A percentile compares a stretch with the other conserved stretches of the same genome.
Conservation (phyloP, 2,797 vertebrate genomes). For the Cryptoblepharus egeriae region DNA sequence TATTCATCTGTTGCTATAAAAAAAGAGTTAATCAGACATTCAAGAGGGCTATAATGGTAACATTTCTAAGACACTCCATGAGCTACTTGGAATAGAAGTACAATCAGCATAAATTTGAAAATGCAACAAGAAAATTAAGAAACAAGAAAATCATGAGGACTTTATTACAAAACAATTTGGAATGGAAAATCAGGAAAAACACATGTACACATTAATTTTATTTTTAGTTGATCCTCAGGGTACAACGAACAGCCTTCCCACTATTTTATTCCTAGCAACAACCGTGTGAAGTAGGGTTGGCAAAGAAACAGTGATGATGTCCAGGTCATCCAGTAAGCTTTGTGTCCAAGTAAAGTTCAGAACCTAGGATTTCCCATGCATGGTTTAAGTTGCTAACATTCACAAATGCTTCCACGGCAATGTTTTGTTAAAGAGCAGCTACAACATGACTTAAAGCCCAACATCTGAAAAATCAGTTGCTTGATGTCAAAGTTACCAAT, state of each 20-base stretch:
- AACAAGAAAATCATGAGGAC: background rate
- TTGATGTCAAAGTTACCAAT: background rate
- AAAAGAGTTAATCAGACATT: slow-evolving; percentile 9
- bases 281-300: too few relatives aligned
- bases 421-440: background rate
- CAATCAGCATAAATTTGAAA: background rate
- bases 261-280: too few relatives aligned
- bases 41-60: background rate
- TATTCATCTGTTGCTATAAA: slow-evolving; percentile 82
- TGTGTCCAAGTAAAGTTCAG: too few relatives aligned
- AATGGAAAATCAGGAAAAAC: background rate
- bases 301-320: too few relatives aligned
- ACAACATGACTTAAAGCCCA: background rate
- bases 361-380: too few relatives aligned
- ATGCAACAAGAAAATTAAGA: background rate
- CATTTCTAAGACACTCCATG: background rate
- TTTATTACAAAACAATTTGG: background rate
- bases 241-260: too few relatives aligned
- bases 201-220: too few relatives aligned
- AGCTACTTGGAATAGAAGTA: background rate
- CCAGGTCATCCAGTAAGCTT: too few relatives aligned
- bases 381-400: background rate
- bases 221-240: too few relatives aligned
- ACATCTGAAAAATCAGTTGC: background rate
- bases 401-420: background rate